A percentile compares a stretch with the other conserved stretches of the same genome.
These are phyloP conservation scores for Lepisosteus osseus DNA, from an alignment of 2,113 vertebrate genomes.

Conservation along the genomic window DNA sequence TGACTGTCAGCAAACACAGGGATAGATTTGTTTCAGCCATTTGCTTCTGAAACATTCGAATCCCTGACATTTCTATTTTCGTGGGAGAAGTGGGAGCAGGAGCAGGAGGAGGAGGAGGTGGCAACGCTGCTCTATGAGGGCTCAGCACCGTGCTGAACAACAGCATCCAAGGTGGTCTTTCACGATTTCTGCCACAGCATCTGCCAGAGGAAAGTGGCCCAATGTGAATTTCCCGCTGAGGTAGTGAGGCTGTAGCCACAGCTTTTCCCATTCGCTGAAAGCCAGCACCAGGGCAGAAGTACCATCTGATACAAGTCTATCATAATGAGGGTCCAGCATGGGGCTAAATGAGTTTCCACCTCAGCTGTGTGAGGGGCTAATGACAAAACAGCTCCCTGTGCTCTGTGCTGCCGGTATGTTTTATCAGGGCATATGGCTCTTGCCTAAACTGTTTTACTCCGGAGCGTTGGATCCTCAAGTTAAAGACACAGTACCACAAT, in stretches of 20 bases:
- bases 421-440: slow-evolving; percentile 91
- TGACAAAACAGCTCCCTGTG: slow-evolving; percentile 87
- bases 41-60: slow-evolving; percentile 63
- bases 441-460: slow-evolving; percentile 71
- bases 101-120: slow-evolving; percentile 23
- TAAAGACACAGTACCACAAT: slow-evolving; percentile 18
- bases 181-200: slow-evolving; percentile 78
- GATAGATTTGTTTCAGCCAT: slow-evolving; percentile 66
- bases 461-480: slow-evolving; percentile 20
- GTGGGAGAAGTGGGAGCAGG: slow-evolving; percentile 29
- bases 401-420: slow-evolving; percentile 76
- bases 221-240: slow-evolving; percentile 67
- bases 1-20: slow-evolving; percentile 63
- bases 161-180: slow-evolving; percentile 62
- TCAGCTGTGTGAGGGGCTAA: slow-evolving; percentile 92
- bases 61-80: slow-evolving; percentile 63
- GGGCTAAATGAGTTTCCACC: slow-evolving; percentile 97
- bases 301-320: slow-evolving; percentile 97
- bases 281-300: slow-evolving; percentile 75
- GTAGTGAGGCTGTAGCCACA: slow-evolving; percentile 65
- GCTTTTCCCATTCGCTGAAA: slow-evolving; percentile 67
- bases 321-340: slow-evolving; percentile 99
- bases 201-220: slow-evolving; percentile 67
- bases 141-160: slow-evolving; percentile 49
- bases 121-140: slow-evolving; percentile 34